phyloP scores from a whole-genome alignment of 2,113 vertebrate genomes.

The Onychostoma macrolepis region DNA sequence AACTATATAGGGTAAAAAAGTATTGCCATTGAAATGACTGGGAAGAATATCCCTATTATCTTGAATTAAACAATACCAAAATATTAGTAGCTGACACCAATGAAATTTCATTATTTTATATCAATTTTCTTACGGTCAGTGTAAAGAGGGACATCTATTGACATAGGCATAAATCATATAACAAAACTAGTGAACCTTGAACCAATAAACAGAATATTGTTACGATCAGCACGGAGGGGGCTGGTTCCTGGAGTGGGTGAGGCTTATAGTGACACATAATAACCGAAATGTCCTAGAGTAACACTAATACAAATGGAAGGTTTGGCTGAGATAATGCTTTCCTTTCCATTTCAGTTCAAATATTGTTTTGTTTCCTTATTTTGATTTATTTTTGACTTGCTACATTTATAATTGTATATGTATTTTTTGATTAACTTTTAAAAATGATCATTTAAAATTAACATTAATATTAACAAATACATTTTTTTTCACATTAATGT shows the following conservation, averaged over 20 bases:
- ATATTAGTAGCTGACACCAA: too few species aligned
- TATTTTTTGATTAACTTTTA: not conserved
- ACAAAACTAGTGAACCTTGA: not conserved
- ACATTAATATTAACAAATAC: too few species aligned
- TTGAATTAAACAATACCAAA: too few species aligned
- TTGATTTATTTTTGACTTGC: not conserved
- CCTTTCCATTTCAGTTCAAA: not conserved
- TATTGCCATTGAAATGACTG: too few species aligned
- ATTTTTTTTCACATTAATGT: too few species aligned
- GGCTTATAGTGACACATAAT: not conserved
- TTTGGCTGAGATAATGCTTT: not conserved
- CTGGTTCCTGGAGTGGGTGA: conserved; percentile 4
- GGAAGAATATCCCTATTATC: too few species aligned
- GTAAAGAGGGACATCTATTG: not conserved
- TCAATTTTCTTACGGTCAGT: not conserved
- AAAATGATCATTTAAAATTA: too few species aligned
- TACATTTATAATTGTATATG: not conserved
- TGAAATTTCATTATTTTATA: too few species aligned
- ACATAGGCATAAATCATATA: not conserved
- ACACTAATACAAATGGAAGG: not conserved
- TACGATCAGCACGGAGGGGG: not conserved
- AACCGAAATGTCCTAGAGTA: not conserved
- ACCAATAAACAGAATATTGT: not conserved
- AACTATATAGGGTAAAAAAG: too few species aligned
- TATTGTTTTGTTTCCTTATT: too few species aligned